These are phyloP conservation scores for Papilio glaucus DNA, from an alignment of 1,140 invertebrate genomes.

Conservation along the genomic window DNA sequence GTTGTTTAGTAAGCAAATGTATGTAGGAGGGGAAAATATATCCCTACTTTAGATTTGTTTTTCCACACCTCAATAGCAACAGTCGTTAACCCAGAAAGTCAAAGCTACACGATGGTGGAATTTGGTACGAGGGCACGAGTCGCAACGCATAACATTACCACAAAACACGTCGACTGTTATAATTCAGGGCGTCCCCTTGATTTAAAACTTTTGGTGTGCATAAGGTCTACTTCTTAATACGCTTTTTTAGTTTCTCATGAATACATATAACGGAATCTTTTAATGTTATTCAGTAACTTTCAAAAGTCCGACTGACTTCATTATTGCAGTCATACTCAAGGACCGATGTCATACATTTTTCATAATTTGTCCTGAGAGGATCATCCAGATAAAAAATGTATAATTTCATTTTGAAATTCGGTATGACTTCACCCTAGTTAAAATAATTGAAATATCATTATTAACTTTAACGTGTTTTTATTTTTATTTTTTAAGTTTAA, in stretches of 20 bases:
- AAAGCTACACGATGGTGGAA: conserved; percentile 19
- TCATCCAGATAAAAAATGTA: background rate
- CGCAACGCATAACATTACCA: conserved; percentile 25
- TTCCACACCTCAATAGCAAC: conserved; percentile 33
- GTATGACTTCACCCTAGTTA: background rate
- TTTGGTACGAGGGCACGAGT: conserved; percentile 29
- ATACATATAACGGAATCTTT: background rate
- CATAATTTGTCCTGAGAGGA: background rate
- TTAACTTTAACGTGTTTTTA: no score
- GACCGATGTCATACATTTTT: no score
- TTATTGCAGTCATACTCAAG: no score
- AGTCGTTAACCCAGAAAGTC: conserved; percentile 36
- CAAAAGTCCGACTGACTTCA: no score
- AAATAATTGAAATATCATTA: no score
- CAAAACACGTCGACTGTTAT: conserved; percentile 11
- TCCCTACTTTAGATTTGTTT: conserved; percentile 27
- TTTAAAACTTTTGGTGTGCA: background rate
- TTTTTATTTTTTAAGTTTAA: no score
- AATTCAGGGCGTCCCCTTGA: no score
- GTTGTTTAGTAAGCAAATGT: background rate
- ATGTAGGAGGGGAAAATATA: background rate
- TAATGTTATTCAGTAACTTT: no score
- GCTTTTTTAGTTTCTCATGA: background rate
- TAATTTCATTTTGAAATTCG: background rate
- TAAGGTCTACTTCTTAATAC: background rate